These are phyloP conservation scores for Prionace glauca DNA, from an alignment of 2,797 vertebrate species.

Conservation along the genomic window DNA sequence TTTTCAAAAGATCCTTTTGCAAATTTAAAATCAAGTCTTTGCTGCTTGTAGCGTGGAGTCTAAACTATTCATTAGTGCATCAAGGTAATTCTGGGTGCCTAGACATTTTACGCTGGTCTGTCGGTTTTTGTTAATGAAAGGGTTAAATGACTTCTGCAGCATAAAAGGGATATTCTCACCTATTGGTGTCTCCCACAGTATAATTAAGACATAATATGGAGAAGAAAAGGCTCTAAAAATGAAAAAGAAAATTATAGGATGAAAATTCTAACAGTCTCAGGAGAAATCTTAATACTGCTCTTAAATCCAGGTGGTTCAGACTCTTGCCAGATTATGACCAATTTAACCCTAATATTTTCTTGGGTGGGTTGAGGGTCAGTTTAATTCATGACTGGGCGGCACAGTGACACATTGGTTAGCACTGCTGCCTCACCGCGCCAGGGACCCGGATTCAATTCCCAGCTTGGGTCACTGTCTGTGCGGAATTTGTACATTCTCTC, in stretches of 20 bases:
- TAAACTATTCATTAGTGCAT: slow-evolving; percentile 8
- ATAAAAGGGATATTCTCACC: slow-evolving; percentile 10
- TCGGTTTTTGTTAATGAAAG: background rate
- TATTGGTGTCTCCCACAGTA: background rate
- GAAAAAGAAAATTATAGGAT: background rate
- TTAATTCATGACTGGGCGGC: background rate
- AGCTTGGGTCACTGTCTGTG: too few relatives aligned
- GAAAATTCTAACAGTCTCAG: background rate
- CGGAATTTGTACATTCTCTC: too few relatives aligned
- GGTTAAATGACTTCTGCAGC: background rate
- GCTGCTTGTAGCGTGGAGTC: background rate
- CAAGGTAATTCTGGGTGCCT: background rate
- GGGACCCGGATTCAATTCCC: too few relatives aligned
- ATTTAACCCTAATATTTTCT: background rate
- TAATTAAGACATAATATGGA: background rate
- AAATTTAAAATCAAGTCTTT: background rate
- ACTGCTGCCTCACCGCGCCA: too few relatives aligned
- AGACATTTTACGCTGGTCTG: background rate
- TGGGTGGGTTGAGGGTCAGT: background rate
- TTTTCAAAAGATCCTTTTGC: background rate
- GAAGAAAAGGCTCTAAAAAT: background rate
- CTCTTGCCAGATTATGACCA: background rate
- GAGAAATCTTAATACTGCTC: background rate
- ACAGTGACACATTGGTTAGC: too few relatives aligned
- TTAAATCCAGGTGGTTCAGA: background rate